These are phyloP conservation scores for Lethrus apterus DNA, from an alignment of 1,140 invertebrate species.

Conservation along the genomic window DNA sequence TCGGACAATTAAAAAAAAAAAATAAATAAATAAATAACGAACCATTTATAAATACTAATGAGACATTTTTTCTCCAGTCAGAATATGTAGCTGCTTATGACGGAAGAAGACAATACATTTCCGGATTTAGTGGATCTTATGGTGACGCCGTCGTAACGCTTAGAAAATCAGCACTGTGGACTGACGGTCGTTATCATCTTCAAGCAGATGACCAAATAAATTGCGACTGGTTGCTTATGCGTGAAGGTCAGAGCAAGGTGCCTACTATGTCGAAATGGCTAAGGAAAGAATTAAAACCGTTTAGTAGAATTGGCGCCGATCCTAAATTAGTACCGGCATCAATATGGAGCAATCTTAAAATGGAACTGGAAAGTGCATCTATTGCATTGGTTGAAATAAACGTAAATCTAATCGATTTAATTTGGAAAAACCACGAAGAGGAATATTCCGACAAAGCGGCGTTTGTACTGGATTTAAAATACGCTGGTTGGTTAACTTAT, in stretches of 20 bases:
- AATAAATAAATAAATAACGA: too few relatives aligned
- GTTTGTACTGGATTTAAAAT: slow-evolving; percentile 29
- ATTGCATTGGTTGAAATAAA: slow-evolving; percentile 56
- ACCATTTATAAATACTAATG: too few relatives aligned
- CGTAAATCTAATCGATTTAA: slow-evolving; percentile 70
- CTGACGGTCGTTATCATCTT: slow-evolving; percentile 76
- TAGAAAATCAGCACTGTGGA: slow-evolving; percentile 78
- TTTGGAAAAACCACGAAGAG: slow-evolving; percentile 66
- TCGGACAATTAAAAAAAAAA: too few relatives aligned
- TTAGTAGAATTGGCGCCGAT: slow-evolving; percentile 73
- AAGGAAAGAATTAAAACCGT: slow-evolving; percentile 54
- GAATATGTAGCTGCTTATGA: slow-evolving; percentile 66
- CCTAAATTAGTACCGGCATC: slow-evolving; percentile 60
- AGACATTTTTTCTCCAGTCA: slow-evolving; percentile 43
- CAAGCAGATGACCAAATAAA: slow-evolving; percentile 69
- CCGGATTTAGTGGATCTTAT: slow-evolving; percentile 78
- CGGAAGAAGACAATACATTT: slow-evolving; percentile 70
- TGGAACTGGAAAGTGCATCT: slow-evolving; percentile 49
- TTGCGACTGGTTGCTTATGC: slow-evolving; percentile 76
- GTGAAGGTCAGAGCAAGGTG: slow-evolving; percentile 51
- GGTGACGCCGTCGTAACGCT: slow-evolving; percentile 72
- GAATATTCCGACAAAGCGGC: slow-evolving; percentile 43
- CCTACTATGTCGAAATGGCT: slow-evolving; percentile 58
- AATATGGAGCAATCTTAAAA: slow-evolving; percentile 48
- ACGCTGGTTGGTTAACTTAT: slow-evolving; percentile 22